phyloP scores from a whole-genome alignment of 2,888 invertebrate species.

The Latrodectus elegans region DNA sequence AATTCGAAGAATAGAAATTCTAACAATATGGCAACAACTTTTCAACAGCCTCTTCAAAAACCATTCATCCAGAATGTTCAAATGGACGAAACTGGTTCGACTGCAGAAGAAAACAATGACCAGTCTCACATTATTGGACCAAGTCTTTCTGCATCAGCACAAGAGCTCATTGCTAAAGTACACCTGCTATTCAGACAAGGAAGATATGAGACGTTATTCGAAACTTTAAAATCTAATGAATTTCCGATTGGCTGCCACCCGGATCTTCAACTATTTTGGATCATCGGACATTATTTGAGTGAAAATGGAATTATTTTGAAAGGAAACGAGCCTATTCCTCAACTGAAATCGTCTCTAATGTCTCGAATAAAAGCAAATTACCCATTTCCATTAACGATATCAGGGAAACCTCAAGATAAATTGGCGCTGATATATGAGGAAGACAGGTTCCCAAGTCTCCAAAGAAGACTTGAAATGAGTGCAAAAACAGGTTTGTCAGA shows the following conservation, averaged over 20 bases:
- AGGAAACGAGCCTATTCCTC: too few species aligned
- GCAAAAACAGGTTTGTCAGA: background rate
- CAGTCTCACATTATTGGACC: too few species aligned
- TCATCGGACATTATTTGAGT: background rate
- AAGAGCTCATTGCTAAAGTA: too few species aligned
- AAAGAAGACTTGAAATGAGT: background rate
- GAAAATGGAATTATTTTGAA: background rate
- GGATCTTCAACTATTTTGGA: slow-evolving; percentile 1
- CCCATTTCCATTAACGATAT: background rate
- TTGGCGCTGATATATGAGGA: background rate
- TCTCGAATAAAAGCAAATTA: background rate
- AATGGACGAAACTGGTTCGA: too few species aligned
- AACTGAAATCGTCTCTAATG: background rate
- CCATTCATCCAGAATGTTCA: background rate
- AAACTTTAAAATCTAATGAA: background rate
- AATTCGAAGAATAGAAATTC: too few species aligned
- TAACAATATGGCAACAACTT: too few species aligned
- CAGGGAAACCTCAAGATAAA: background rate
- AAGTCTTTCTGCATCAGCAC: too few species aligned
- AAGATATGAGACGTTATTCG: background rate
- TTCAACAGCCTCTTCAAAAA: too few species aligned
- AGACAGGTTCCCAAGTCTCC: background rate
- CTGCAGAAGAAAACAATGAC: too few species aligned
- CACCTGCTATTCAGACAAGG: too few species aligned
- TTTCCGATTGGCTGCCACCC: background rate